Conservation (phyloP, 2,113 vertebrate species). For the Caranx ignobilis region DNA sequence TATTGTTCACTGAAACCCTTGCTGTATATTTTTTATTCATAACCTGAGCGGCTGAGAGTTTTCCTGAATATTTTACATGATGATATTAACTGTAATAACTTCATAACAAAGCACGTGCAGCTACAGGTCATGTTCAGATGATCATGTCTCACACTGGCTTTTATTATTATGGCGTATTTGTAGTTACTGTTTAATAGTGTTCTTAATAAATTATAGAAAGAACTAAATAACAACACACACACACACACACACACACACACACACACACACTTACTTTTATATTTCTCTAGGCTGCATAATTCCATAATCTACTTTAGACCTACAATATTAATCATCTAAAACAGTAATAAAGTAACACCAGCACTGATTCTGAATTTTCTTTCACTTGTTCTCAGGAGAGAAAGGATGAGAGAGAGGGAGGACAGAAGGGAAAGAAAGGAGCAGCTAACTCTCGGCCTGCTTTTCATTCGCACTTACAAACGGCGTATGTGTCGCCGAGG, state of each 20-base stretch:
- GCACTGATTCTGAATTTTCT: neutral
- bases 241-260: constrained; percentile 30
- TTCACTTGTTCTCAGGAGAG: neutral
- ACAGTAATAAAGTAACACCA: neutral
- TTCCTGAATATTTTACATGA: neutral
- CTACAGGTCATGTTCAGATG: no score
- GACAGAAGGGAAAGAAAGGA: neutral
- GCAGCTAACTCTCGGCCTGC: constrained; percentile 5
- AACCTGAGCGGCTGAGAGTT: neutral
- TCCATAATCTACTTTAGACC: neutral
- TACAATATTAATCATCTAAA: neutral
- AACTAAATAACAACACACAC: neutral
- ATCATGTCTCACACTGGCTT: no score
- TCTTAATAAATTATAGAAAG: neutral
- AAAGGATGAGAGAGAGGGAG: neutral
- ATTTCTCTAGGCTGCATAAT: neutral
- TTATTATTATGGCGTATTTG: neutral
- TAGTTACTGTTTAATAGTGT: neutral
- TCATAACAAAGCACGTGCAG: neutral
- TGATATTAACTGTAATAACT: neutral
- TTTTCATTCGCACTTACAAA: constrained; percentile 57
- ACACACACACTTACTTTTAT: neutral
- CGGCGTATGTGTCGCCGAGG: constrained; percentile 62
- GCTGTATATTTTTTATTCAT: no score
- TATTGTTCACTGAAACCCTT: no score